phyloP scores from a whole-genome alignment of 2,797 vertebrate genomes.

The Liparis tanakae region DNA sequence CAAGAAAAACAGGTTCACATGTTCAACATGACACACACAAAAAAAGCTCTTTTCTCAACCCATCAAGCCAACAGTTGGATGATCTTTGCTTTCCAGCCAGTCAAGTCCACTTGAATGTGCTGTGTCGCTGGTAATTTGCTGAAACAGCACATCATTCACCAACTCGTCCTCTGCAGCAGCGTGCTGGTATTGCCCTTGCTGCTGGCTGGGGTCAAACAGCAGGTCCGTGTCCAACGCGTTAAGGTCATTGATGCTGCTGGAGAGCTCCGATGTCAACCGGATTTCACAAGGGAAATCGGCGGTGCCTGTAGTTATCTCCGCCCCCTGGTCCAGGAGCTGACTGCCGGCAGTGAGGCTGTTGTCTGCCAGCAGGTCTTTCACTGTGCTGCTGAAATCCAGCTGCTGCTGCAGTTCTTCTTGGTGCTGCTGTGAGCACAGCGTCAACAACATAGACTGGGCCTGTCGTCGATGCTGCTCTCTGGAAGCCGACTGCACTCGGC shows the following conservation, averaged over 20 bases:
- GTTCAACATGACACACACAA: conserved; percentile 61
- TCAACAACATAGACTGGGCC: conserved; percentile 57
- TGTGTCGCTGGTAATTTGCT: conserved; percentile 94
- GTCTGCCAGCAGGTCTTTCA: conserved; percentile 91
- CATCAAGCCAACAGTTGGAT: conserved; percentile 94
- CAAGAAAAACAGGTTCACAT: conserved; percentile 73
- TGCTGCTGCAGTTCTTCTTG: conserved; percentile 75
- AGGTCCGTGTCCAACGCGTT: conserved; percentile 95
- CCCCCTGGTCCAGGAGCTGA: conserved; percentile 89
- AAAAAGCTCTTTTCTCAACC: conserved; percentile 75
- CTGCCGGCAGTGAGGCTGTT: conserved; percentile 85
- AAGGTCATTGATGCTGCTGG: conserved; percentile 95
- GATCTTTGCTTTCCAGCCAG: conserved; percentile 99
- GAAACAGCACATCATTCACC: conserved; percentile 95
- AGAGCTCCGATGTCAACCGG: conserved; percentile 94
- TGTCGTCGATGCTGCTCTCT: conserved; percentile 75
- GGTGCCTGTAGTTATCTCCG: conserved; percentile 84
- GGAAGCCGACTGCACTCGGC: conserved; percentile 81
- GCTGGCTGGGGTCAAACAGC: conserved; percentile 95
- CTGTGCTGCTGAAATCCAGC: conserved; percentile 90
- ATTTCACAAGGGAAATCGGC: conserved; percentile 92
- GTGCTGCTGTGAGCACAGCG: conserved; percentile 59
- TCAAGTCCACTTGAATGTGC: conserved; percentile 93
- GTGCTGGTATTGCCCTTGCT: conserved; percentile 93
- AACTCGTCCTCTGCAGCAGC: conserved; percentile 92